Evolutionary conservation across 2,888 invertebrate species (phyloP), one percentile per base, ranked within the genome.

Genomic region (Andrena dorsata): DNA sequence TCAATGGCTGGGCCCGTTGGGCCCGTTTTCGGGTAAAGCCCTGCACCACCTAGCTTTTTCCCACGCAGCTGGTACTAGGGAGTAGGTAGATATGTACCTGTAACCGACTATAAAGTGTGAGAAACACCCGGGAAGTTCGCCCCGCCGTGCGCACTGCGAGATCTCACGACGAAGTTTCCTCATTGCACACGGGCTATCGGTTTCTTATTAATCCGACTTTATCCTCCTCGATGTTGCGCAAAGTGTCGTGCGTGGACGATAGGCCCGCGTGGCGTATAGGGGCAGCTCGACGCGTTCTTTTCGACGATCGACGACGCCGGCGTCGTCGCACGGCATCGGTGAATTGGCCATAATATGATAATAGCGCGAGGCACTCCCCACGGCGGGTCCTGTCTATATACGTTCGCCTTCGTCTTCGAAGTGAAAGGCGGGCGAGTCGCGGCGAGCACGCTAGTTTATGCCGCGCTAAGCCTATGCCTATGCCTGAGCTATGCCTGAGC

Each of bases 371-470:
- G 91, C 91, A 90, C 91, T 91, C 91, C 91, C 90, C 90, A 83
- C 84, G 88, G 78, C 86, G 86, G 88, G 87, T 87, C 90, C 85
- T 90, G 85, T 90, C 90, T 90, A 91, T 88, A 90, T 91, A 87
- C 80, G 89, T 84, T 86, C 80, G 84, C 88, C 88, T 87, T 88
- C 88, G 81, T 85, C 83, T 84, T 85, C 91, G 89, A 93, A 93
- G 93, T 92, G 93, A 93, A 93, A 93, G 93, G 93, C 93, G 92
- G 87, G 92, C 93, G 92, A 91, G 89, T 87, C 89, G 85, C 88
- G 76, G 80, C 64, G 76, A 83, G 84, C 80, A 80, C 78, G 88
- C 86, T 84, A 80, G 77, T 84, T 86, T 86, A 84, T 86, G 86
- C 86, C 81, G 84, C 79, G 85, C 76, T 76, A 58, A 76, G 76